These are phyloP conservation scores for Bombyx mandarina DNA, from an alignment of 1,140 invertebrate species.

Conservation along the genomic window DNA sequence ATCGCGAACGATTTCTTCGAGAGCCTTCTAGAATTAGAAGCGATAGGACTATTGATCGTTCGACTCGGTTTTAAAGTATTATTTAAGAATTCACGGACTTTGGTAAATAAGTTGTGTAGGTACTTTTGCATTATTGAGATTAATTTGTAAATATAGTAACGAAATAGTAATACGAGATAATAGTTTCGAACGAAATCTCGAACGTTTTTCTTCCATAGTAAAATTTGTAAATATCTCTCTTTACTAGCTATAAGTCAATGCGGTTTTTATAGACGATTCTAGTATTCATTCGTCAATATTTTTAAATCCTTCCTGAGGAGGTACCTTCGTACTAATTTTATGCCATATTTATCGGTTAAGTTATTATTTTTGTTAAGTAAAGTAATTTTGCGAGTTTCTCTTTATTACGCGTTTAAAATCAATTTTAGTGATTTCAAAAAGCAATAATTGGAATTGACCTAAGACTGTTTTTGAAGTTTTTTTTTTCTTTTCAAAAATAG, in stretches of 20 bases:
- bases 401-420: constrained; percentile 7
- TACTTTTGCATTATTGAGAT: constrained; percentile 47
- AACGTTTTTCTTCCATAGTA: constrained; percentile 66
- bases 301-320: constrained; percentile 58
- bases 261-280: constrained; percentile 57
- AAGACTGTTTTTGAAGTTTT: constrained; percentile 59
- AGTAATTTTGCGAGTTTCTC: constrained; percentile 13
- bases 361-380: constrained; percentile 38
- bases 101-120: constrained; percentile 23
- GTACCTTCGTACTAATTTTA: constrained; percentile 66
- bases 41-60: no score
- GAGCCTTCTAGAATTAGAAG: no score
- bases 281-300: constrained; percentile 59
- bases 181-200: constrained; percentile 35
- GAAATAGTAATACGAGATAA: no score
- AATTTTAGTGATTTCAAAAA: constrained; percentile 30
- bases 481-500: constrained; percentile 15
- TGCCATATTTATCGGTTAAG: constrained; percentile 67
- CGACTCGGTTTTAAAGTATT: no score
- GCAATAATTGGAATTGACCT: constrained; percentile 60
- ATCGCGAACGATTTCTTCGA: no score
- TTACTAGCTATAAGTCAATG: constrained; percentile 47
- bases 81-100: no score
- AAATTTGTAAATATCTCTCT: constrained; percentile 68
- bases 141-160: constrained; percentile 65